Evolutionary conservation across 2,797 vertebrate genomes (phyloP), one percentile per base, ranked within the genome.

Genomic region (Tadarida brasiliensis): DNA sequence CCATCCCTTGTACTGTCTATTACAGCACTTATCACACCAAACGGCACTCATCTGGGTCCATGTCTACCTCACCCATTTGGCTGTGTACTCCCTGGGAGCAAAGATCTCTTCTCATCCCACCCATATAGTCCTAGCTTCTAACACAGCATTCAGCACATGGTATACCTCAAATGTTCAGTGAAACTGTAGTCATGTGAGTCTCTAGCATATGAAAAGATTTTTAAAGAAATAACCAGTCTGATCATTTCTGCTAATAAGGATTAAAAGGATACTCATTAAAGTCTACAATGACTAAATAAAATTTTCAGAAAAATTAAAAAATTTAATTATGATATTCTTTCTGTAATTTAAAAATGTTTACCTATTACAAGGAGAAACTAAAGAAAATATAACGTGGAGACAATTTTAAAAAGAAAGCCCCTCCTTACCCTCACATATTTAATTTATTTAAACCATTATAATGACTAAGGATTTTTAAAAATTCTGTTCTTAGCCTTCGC

Each of bases 291-390:
- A 68, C 74, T 57, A 85, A 80, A 74, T 81, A 76, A 86, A 80
- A 86, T 24, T 84, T 90, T 71, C 47, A 49, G 24, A 86, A 11
- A 96, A 90, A 87, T 63, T 73, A 83, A 73, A 83, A 57, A 1
- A n/a, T 92, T 86, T 83, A 39, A 95, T 81, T 93, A 81, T 1
- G 92, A 74, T 63, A 91, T 77, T 88, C 51, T 86, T 84, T 94
- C 68, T 85, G 2, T 89, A 93, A 86, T 77, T 57, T 89, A 89
- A 85, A 78, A 67, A 86, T 35, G 30, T 82, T 89, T 77, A 63
- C 26, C 17, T 76, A 78, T 63, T 94, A 63, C 17, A 61, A 90
- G 26, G 19, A 81, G 17, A 82, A 93, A 96, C 49, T 87, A 11
- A 77, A 47, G 35, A 68, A 90, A 74, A 71, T 0, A 65, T 20